These are phyloP conservation scores for Lasiommata megera DNA, from an alignment of 2,888 invertebrate genomes.

Conservation along the genomic window DNA sequence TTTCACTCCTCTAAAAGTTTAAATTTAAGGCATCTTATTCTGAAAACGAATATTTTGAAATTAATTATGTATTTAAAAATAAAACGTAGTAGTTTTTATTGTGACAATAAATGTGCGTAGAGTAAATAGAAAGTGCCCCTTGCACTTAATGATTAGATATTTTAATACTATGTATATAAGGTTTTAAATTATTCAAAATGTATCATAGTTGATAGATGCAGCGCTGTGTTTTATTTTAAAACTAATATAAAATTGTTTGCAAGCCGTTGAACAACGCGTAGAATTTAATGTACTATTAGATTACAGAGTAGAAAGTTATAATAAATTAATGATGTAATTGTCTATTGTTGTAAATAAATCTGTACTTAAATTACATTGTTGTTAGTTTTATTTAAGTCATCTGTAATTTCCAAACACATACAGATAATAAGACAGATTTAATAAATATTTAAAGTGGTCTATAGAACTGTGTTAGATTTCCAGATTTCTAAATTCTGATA, in stretches of 20 bases:
- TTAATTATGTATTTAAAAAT: not conserved
- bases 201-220: conserved; percentile 17
- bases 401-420: too few species aligned
- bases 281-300: conserved; percentile 12
- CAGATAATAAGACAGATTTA: too few species aligned
- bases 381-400: conserved; percentile 3
- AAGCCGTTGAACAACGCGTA: conserved; percentile 16
- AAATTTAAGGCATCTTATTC: too few species aligned
- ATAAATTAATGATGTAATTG: conserved; percentile 20
- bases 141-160: not conserved
- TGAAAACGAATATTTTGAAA: not conserved
- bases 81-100: conserved; percentile 19
- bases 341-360: conserved; percentile 38
- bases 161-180: conserved; percentile 25
- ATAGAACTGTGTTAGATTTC: too few species aligned
- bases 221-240: conserved; percentile 6
- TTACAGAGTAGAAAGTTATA: conserved; percentile 25
- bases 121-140: conserved; percentile 11
- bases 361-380: conserved; percentile 34
- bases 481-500: too few species aligned
- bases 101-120: conserved; percentile 37
- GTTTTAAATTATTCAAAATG: conserved; percentile 25
- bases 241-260: not conserved
- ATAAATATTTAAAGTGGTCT: too few species aligned
- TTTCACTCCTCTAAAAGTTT: too few species aligned